Conservation (phyloP, 2,113 vertebrate genomes). For the Salminus brasiliensis region DNA sequence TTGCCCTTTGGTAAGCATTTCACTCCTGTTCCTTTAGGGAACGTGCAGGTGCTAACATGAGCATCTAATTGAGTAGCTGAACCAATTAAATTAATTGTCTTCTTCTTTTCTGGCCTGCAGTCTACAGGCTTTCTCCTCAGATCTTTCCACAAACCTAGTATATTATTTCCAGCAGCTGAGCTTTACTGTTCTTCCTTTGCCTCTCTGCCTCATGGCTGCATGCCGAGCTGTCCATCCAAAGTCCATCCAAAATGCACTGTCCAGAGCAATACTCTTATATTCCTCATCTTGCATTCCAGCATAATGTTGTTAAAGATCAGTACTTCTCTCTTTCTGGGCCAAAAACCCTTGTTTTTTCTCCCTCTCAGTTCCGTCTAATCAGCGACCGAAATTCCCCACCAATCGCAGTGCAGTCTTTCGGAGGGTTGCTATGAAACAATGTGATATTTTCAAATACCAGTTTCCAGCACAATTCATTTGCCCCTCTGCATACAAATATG, state of each 20-base stretch:
- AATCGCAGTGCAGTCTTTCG: conserved; percentile 44
- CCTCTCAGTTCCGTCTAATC: not conserved
- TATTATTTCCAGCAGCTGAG: not conserved
- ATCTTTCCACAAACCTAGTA: not conserved
- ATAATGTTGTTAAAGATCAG: conserved; percentile 6
- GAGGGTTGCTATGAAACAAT: conserved; percentile 65
- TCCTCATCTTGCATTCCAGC: not conserved
- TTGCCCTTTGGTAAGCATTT: conserved; percentile 31
- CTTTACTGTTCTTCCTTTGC: not conserved
- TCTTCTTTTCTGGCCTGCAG: conserved; percentile 16
- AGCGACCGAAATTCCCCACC: not conserved
- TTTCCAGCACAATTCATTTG: conserved; percentile 61
- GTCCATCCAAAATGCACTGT: not conserved
- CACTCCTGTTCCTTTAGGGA: conserved; percentile 52
- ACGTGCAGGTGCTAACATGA: conserved; percentile 53
- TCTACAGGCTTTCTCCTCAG: not conserved
- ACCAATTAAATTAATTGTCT: conserved; percentile 50
- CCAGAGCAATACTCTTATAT: not conserved
- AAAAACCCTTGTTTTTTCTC: not conserved
- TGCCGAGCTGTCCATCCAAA: not conserved
- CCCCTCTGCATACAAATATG: conserved; percentile 64
- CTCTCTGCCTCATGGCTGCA: not conserved
- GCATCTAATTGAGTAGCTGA: conserved; percentile 52
- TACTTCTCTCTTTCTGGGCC: not conserved
- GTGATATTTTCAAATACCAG: conserved; percentile 10